Conservation (phyloP, 2,113 vertebrate genomes). For the Paraplagusia blochii region DNA sequence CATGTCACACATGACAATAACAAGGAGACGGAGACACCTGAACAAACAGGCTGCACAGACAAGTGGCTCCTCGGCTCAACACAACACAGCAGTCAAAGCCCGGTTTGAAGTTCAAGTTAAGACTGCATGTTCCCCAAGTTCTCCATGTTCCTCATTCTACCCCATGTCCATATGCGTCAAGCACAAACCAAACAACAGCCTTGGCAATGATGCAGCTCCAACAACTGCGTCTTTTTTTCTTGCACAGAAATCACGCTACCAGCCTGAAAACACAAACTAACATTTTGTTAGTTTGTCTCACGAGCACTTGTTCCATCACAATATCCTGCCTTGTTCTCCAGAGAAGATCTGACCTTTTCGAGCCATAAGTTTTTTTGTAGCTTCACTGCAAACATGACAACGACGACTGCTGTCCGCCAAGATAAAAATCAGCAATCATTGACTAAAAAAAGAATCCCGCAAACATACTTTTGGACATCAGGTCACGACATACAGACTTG, state of each 20-base stretch:
- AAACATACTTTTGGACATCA: too few relatives aligned
- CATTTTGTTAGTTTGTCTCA: too few relatives aligned
- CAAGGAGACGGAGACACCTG: background rate
- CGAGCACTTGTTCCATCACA: too few relatives aligned
- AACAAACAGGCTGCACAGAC: background rate
- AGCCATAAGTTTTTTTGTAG: too few relatives aligned
- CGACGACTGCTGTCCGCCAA: too few relatives aligned
- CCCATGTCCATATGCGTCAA: constrained; percentile 16
- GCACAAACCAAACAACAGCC: constrained; percentile 16
- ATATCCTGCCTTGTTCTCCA: too few relatives aligned
- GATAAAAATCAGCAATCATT: too few relatives aligned
- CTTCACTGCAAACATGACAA: too few relatives aligned
- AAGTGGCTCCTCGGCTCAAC: background rate
- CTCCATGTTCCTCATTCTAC: too few relatives aligned
- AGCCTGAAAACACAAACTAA: constrained; percentile 23
- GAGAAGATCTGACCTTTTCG: too few relatives aligned
- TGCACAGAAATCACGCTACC: constrained; percentile 18
- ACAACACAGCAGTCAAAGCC: background rate
- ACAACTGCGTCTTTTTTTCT: constrained; percentile 14
- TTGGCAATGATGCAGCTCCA: constrained; percentile 13
- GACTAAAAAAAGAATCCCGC: too few relatives aligned
- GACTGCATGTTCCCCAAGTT: constrained; percentile 3
- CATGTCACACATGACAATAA: constrained; percentile 1
- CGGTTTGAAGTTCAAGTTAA: constrained; percentile 62
- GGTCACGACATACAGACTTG: background rate